Evolutionary conservation across 2,888 invertebrate genomes (phyloP).

Genomic region (Andrena hattorfiana): DNA sequence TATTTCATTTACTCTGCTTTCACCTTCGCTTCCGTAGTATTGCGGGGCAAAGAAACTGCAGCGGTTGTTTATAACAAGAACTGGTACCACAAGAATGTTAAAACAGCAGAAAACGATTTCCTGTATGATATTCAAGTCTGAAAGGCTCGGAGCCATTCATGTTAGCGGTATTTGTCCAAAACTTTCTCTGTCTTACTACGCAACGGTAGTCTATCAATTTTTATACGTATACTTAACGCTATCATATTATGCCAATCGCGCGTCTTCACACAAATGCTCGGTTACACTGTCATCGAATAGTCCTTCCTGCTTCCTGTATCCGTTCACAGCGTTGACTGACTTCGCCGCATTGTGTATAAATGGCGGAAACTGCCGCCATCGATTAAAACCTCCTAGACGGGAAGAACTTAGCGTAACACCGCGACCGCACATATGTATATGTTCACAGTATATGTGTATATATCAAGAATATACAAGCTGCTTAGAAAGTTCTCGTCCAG

Average conservation of each 20-base stretch:
- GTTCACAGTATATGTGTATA: too few species aligned
- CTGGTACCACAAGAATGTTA: conserved; percentile 35
- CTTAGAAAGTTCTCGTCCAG: neutral
- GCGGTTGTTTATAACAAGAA: conserved; percentile 30
- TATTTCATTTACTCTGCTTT: neutral
- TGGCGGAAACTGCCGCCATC: neutral
- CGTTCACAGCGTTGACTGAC: conserved; percentile 50
- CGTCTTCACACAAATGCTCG: neutral
- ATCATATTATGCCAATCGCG: neutral
- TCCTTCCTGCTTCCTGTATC: conserved; percentile 34
- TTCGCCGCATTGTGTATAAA: conserved; percentile 54
- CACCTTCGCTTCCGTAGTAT: neutral
- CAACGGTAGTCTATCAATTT: conserved; percentile 40
- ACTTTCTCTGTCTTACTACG: conserved; percentile 69
- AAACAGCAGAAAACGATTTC: conserved; percentile 22
- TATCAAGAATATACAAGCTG: too few species aligned
- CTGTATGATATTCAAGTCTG: conserved; percentile 47
- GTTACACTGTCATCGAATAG: neutral
- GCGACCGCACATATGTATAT: too few species aligned
- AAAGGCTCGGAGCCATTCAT: conserved; percentile 37
- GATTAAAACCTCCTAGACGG: neutral
- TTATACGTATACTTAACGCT: neutral
- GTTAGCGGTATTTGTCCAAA: conserved; percentile 47
- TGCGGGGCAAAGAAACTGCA: conserved; percentile 34
- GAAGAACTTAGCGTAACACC: neutral